These are phyloP conservation scores for Eurois occulta DNA, from an alignment of 2,888 invertebrate genomes.

Conservation along the genomic window DNA sequence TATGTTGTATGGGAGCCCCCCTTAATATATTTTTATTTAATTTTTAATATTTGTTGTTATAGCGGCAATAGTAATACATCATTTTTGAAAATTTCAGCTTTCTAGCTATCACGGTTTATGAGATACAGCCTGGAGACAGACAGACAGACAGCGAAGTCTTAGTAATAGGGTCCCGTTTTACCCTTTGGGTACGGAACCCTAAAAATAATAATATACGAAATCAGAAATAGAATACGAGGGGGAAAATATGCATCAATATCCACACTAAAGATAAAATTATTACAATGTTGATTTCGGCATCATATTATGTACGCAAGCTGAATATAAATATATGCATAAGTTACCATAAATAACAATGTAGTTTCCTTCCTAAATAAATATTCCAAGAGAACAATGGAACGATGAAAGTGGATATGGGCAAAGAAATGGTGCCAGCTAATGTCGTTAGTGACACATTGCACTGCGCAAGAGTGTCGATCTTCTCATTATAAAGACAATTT, in stretches of 20 bases:
- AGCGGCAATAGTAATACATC: too few species aligned
- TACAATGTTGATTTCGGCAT: background rate
- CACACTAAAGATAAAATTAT: background rate
- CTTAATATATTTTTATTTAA: too few species aligned
- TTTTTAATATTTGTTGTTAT: too few species aligned
- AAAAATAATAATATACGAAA: background rate
- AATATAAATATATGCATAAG: background rate
- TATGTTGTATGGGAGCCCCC: too few species aligned
- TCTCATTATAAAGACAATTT: conserved; percentile 44
- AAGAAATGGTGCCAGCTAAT: conserved; percentile 58
- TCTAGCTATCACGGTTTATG: too few species aligned
- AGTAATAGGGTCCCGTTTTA: too few species aligned
- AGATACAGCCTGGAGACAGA: too few species aligned
- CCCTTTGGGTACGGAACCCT: too few species aligned
- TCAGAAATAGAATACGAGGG: background rate
- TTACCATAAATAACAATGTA: conserved; percentile 20
- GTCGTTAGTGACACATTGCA: conserved; percentile 49
- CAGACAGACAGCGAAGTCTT: too few species aligned
- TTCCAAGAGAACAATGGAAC: conserved; percentile 41
- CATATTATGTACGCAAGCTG: background rate
- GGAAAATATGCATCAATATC: background rate
- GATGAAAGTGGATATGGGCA: conserved; percentile 58
- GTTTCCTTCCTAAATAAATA: conserved; percentile 43
- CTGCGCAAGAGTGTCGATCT: conserved; percentile 33
- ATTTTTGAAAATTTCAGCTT: too few species aligned